Evolutionary conservation across 2,797 vertebrate species (phyloP).

Genomic region (Halcyon badia): DNA sequence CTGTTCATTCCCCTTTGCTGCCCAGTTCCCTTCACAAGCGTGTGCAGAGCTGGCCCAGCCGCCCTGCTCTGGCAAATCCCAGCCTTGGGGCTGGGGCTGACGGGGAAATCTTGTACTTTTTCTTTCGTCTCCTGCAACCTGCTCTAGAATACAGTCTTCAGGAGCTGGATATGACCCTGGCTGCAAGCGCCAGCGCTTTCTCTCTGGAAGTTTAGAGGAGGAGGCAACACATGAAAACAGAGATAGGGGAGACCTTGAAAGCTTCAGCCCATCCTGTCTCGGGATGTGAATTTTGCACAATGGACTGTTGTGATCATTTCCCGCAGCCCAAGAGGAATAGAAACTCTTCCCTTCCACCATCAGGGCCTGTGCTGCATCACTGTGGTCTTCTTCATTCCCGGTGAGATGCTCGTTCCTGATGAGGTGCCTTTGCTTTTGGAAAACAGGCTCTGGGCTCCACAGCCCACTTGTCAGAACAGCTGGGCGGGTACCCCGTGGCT

Average conservation of each 20-base stretch:
- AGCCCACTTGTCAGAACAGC: accelerated
- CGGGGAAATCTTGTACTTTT: not conserved
- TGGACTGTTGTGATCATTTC: not conserved
- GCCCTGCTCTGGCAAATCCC: accelerated
- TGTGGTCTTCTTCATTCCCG: not conserved
- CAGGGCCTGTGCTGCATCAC: accelerated
- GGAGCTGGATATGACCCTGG: not conserved
- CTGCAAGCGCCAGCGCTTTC: not conserved
- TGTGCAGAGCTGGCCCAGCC: not conserved
- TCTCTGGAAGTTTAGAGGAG: not conserved
- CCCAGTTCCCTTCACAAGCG: accelerated
- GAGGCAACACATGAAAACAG: not conserved
- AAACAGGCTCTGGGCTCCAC: accelerated
- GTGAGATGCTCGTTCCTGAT: accelerated
- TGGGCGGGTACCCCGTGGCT: accelerated
- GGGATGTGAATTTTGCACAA: not conserved
- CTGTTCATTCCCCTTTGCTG: not conserved
- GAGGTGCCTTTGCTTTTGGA: not conserved
- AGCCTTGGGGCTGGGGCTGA: not conserved
- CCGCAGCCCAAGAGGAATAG: not conserved
- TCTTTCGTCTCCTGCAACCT: not conserved
- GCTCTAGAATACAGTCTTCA: not conserved
- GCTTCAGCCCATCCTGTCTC: not conserved
- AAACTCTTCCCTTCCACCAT: not conserved
- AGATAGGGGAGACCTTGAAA: not conserved